Conservation (phyloP, 1,140 invertebrate genomes). For the Maniola jurtina region DNA sequence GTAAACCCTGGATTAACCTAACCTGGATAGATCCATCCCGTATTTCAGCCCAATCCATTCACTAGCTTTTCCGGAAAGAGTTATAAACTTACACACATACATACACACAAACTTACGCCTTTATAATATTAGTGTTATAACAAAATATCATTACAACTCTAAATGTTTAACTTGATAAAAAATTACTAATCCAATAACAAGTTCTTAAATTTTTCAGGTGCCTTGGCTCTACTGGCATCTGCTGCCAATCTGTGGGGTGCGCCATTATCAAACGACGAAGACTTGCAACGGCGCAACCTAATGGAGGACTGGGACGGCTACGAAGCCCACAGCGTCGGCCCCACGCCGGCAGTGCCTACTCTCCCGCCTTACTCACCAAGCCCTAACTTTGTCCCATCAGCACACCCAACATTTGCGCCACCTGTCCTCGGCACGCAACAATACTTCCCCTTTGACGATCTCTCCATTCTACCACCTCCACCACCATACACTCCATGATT, state of each 20-base stretch:
- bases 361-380: slow-evolving; percentile 69
- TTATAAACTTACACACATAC: too few species aligned
- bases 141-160: too few species aligned
- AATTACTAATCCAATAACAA: too few species aligned
- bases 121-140: too few species aligned
- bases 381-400: slow-evolving; percentile 55
- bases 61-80: too few species aligned
- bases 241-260: slow-evolving; percentile 71
- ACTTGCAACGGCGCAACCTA: slow-evolving; percentile 63
- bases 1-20: too few species aligned
- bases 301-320: slow-evolving; percentile 74
- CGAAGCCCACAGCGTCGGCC: slow-evolving; percentile 66
- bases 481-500: slow-evolving; percentile 78
- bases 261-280: slow-evolving; percentile 63
- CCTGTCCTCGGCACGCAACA: slow-evolving; percentile 68
- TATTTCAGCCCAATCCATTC: too few species aligned
- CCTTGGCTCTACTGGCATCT: slow-evolving; percentile 63
- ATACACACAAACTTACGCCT: too few species aligned
- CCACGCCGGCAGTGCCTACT: slow-evolving; percentile 61
- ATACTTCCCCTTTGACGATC: slow-evolving; percentile 74
- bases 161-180: too few species aligned
- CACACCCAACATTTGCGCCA: slow-evolving; percentile 57
- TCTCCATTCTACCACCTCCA: slow-evolving; percentile 72
- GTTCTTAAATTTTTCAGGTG: slow-evolving; percentile 40
- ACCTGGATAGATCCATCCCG: too few species aligned